These are phyloP conservation scores for Sandelia bainsii DNA, from an alignment of 2,797 vertebrate genomes.

Conservation along the genomic window DNA sequence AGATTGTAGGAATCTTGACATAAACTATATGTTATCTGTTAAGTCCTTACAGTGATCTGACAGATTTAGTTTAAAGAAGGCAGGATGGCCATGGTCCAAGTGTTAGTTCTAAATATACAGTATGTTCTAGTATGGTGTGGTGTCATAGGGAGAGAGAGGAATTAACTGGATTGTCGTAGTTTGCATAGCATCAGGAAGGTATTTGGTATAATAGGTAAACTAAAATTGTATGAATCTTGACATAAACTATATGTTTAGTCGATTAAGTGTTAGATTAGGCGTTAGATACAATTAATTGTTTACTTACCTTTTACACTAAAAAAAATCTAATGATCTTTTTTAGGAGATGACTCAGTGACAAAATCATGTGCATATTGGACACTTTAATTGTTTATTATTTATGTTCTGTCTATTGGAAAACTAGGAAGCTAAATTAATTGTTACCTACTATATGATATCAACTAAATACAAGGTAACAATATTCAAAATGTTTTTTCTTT, in stretches of 20 bases:
- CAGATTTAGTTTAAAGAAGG: constrained; percentile 3
- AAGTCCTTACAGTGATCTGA: background rate
- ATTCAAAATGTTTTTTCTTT: background rate
- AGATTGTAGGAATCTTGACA: constrained; percentile 3
- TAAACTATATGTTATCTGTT: constrained; percentile 12
- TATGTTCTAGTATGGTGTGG: constrained; percentile 16
- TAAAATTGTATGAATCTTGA: constrained; percentile 7
- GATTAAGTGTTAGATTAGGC: too few relatives aligned
- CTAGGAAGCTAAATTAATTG: background rate
- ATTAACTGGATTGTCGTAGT: background rate
- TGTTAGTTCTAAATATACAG: constrained; percentile 45
- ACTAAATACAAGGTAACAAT: background rate
- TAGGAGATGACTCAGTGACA: too few relatives aligned
- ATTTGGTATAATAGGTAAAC: constrained; percentile 8
- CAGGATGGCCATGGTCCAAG: background rate
- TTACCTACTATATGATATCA: background rate
- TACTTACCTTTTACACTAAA: too few relatives aligned
- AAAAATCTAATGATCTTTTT: too few relatives aligned
- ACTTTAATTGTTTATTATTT: constrained; percentile 13
- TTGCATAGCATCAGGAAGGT: constrained; percentile 10
- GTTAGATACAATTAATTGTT: too few relatives aligned
- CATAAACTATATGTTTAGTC: constrained; percentile 8
- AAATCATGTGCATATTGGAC: too few relatives aligned
- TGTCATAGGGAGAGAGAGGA: constrained; percentile 18
- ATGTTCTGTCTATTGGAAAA: constrained; percentile 2